Evolutionary conservation across 2,888 invertebrate species (phyloP).

Genomic region (Ochlodes sylvanus): DNA sequence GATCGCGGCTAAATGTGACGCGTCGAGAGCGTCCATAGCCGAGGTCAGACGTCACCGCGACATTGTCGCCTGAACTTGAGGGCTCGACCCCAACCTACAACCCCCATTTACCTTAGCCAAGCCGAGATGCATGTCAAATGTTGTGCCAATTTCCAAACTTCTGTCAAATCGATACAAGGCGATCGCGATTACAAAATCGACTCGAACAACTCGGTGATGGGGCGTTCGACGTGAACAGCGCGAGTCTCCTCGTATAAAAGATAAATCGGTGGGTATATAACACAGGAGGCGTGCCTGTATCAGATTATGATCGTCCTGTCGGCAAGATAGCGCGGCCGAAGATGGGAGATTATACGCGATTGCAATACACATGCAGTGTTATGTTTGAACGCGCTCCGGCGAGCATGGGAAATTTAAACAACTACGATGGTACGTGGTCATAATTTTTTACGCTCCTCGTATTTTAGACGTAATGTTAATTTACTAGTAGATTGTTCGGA

Average conservation of each 20-base stretch:
- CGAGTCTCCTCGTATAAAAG: slow-evolving; percentile 60
- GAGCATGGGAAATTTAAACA: slow-evolving; percentile 68
- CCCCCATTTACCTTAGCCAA: slow-evolving; percentile 20
- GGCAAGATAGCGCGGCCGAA: slow-evolving; percentile 23
- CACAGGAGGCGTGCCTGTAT: slow-evolving; percentile 55
- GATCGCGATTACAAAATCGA: slow-evolving; percentile 17
- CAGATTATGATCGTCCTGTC: slow-evolving; percentile 38
- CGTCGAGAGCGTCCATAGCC: slow-evolving; percentile 27
- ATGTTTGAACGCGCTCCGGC: slow-evolving; percentile 32
- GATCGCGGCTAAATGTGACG: slow-evolving; percentile 47
- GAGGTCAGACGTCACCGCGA: slow-evolving; percentile 51
- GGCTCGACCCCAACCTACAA: slow-evolving; percentile 58
- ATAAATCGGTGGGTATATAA: slow-evolving; percentile 54
- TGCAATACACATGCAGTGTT: slow-evolving; percentile 41
- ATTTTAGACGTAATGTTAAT: slow-evolving; percentile 2
- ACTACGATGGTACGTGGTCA: slow-evolving; percentile 53
- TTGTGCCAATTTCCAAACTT: slow-evolving; percentile 15
- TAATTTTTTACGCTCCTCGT: slow-evolving; percentile 57
- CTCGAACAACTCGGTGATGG: slow-evolving; percentile 5
- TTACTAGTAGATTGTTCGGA: not conserved
- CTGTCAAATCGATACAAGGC: slow-evolving; percentile 20
- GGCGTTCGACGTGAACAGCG: slow-evolving; percentile 6
- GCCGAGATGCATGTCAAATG: slow-evolving; percentile 16
- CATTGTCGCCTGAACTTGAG: slow-evolving; percentile 65
- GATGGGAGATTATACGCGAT: slow-evolving; percentile 43